Evolutionary conservation across 2,797 vertebrate species (phyloP).

Genomic region (Acipenser ruthenus): DNA sequence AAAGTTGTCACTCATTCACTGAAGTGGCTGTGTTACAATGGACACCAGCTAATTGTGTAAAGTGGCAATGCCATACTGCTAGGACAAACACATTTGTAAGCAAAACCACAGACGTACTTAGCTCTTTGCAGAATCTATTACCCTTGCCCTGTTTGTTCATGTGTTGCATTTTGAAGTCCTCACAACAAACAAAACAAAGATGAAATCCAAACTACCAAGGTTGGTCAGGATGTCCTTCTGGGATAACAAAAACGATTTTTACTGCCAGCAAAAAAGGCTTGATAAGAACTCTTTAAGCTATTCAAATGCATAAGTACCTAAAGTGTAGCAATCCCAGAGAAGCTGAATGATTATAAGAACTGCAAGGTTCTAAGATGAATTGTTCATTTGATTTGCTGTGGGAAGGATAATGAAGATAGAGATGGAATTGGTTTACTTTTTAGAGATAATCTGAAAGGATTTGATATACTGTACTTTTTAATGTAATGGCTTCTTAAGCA

Average conservation of each 20-base stretch:
- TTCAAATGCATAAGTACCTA: background rate
- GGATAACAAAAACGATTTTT: slow-evolving; percentile 3
- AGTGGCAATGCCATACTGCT: background rate
- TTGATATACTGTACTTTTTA: too few species aligned
- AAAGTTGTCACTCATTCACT: background rate
- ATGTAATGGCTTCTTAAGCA: too few species aligned
- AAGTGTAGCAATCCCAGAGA: background rate
- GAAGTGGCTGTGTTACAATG: background rate
- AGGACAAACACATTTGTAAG: slow-evolving; percentile 21
- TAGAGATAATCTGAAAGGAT: too few species aligned
- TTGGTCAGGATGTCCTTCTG: background rate
- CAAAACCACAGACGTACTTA: slow-evolving; percentile 21
- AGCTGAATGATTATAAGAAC: background rate
- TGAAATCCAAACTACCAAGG: slow-evolving; percentile 9
- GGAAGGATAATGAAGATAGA: too few species aligned
- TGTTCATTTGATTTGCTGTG: too few species aligned
- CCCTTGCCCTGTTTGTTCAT: slow-evolving; percentile 17
- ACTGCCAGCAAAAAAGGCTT: background rate
- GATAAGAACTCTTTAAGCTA: background rate
- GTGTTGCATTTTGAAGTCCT: slow-evolving; percentile 22
- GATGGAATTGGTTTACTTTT: too few species aligned
- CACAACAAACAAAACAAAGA: slow-evolving; percentile 17
- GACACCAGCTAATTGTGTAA: slow-evolving; percentile 12
- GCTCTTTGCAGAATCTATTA: slow-evolving; percentile 22
- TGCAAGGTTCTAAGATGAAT: too few species aligned